Evolutionary conservation across 2,113 vertebrate genomes (phyloP), one percentile per base, ranked within the genome.

Genomic region (Amphilophus citrinellus): DNA sequence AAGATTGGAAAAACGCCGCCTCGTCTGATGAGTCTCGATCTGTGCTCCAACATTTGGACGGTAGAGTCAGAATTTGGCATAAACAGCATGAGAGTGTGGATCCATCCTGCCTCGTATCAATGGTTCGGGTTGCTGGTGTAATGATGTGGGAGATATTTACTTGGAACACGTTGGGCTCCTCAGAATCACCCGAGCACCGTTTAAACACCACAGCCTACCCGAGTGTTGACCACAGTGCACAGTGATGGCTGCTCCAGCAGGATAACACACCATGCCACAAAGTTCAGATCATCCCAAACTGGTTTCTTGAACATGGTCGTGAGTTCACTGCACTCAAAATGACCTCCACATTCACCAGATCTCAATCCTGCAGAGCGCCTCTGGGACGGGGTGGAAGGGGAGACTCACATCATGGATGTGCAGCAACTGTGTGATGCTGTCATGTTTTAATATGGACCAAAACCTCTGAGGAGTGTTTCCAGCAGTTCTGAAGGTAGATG

Each of bases 1-100:
- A 44, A 11, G 42, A 44, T 13, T 44, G 4, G n/a, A 6, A 44
- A 66, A 66, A 66, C 15, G n/a, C 10, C 10, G 63, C n/a, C 39
- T 44, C n/a, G 13, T 44, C 39, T 66, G 39, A 44, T 44, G 10
- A 44, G n/a, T 44, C n/a, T 10, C 7, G 0, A 0, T 44, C 15
- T 47, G 14, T 47, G 44, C 14, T 50, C 5, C 15, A 6, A 6
- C 15, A 17, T 50, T 50, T 6, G 2, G 47, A 50, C 17, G 47
- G 5, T 50, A 17, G 14, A 15, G 15, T 50, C 15, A 17, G 47
- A 50, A 42, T 42, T 11, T 11, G 27, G 27, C 39, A 11, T 11
- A 50, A 50, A 50, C 14, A 17, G 14, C 44, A 15, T 15, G 5
- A 47, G 17, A 50, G 47, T 15, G 17, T 6, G 15, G 47, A 50